Conservation (phyloP, 2,113 vertebrate species). For the Chaetodon auriga region DNA sequence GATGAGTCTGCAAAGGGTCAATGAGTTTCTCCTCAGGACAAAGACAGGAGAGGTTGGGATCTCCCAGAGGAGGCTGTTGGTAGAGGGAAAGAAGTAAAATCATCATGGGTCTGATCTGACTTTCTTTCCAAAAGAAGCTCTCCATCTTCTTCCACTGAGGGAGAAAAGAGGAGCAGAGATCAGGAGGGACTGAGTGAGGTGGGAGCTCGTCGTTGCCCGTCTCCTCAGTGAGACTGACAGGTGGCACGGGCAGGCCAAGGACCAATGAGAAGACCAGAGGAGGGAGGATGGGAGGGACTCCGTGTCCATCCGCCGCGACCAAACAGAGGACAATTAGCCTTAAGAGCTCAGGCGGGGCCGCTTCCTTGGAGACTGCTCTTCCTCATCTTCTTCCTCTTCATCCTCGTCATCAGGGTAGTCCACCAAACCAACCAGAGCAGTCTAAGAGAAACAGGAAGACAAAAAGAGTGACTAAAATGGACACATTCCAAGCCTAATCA, state of each 20-base stretch:
- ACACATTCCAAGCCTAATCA: neutral
- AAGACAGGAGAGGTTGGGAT: constrained; percentile 30
- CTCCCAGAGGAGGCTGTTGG: constrained; percentile 77
- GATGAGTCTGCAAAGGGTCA: constrained; percentile 26
- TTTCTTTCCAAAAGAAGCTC: constrained; percentile 61
- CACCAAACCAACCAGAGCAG: constrained; percentile 94
- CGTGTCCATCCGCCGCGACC: constrained; percentile 30
- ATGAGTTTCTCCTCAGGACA: constrained; percentile 43
- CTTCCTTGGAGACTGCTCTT: constrained; percentile 93
- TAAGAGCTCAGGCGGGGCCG: constrained; percentile 97
- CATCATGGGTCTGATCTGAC: constrained; percentile 65
- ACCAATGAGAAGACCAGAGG: constrained; percentile 82
- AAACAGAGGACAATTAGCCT: constrained; percentile 68
- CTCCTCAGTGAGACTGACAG: constrained; percentile 70
- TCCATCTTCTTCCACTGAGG: constrained; percentile 47
- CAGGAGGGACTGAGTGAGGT: constrained; percentile 75
- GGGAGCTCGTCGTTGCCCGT: constrained; percentile 79
- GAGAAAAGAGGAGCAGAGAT: constrained; percentile 70
- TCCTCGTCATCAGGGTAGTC: constrained; percentile 99
- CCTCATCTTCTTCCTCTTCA: constrained; percentile 90
- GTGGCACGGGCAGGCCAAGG: constrained; percentile 85
- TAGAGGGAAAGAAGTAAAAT: constrained; percentile 55
- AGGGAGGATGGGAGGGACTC: constrained; percentile 61
- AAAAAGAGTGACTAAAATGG: neutral
- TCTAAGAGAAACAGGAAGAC: constrained; percentile 77